These are phyloP conservation scores for Leptosomus discolor DNA, from an alignment of 2,113 vertebrate species.

Conservation along the genomic window DNA sequence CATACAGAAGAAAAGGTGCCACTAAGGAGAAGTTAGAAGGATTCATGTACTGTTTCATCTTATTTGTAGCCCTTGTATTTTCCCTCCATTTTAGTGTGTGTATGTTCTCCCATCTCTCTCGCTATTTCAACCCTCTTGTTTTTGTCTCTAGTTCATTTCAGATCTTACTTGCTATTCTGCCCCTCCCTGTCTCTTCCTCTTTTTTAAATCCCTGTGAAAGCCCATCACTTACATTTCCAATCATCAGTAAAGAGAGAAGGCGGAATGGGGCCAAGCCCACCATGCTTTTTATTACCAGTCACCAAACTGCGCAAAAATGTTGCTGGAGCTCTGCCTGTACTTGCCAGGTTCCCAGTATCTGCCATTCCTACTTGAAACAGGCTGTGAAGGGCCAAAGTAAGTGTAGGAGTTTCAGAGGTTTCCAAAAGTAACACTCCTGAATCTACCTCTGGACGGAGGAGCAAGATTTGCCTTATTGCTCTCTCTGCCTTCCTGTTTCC, in stretches of 20 bases:
- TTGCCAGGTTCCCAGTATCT: neutral
- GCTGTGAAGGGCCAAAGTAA: neutral
- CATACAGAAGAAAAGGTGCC: neutral
- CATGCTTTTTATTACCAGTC: neutral
- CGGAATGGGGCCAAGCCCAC: neutral
- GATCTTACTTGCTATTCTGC: neutral
- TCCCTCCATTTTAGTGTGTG: neutral
- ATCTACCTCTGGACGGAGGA: neutral
- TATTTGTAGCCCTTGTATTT: neutral
- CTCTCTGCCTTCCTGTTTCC: neutral
- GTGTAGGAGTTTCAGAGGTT: neutral
- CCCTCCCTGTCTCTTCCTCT: neutral
- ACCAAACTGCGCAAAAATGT: neutral
- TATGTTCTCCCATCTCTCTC: neutral
- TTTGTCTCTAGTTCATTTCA: neutral
- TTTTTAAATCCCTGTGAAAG: neutral
- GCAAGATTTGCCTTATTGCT: neutral
- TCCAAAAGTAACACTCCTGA: neutral
- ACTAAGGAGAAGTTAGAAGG: neutral
- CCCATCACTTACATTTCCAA: neutral
- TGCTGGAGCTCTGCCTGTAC: neutral
- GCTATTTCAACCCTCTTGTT: neutral
- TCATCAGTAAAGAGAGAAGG: neutral
- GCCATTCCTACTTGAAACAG: neutral
- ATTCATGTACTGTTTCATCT: neutral